A percentile compares a stretch with the other conserved stretches of the same genome.
These are phyloP conservation scores for Peromyscus nudipes DNA, from an alignment of 2,797 vertebrate genomes.

Conservation along the genomic window DNA sequence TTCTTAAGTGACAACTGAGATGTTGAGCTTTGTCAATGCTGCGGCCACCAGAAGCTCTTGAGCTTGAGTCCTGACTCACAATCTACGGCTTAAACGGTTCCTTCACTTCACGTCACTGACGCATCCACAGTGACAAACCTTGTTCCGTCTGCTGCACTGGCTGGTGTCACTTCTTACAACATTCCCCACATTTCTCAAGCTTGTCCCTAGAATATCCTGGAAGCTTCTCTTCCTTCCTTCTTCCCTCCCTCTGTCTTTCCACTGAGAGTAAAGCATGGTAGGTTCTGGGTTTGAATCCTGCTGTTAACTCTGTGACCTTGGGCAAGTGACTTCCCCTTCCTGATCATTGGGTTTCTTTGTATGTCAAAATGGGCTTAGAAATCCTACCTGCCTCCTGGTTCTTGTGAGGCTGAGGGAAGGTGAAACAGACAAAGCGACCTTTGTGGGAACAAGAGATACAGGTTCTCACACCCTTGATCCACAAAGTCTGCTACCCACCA, in stretches of 20 bases:
- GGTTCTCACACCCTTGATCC: neutral
- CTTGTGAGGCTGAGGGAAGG: neutral
- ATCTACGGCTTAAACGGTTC: neutral
- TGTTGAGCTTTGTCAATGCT: neutral
- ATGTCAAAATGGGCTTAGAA: neutral
- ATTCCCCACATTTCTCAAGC: neutral
- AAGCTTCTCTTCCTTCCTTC: neutral
- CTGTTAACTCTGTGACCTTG: neutral
- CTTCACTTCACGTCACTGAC: neutral
- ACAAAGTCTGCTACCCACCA: neutral
- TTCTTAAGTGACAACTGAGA: slow-evolving; percentile 35
- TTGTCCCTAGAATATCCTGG: neutral
- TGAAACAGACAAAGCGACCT: neutral
- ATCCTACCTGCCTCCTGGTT: neutral
- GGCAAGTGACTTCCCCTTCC: neutral
- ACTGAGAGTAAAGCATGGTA: neutral
- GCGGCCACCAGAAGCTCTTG: neutral
- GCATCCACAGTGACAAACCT: fast-evolving
- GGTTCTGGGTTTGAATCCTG: slow-evolving; percentile 35
- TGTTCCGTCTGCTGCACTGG: neutral
- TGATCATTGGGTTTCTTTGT: neutral
- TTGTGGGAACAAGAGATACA: neutral
- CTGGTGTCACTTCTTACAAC: neutral
- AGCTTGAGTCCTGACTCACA: neutral
- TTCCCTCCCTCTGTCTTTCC: neutral